phyloP scores from a whole-genome alignment of 2,888 invertebrate genomes.

The Sarcophaga variegata region DNA sequence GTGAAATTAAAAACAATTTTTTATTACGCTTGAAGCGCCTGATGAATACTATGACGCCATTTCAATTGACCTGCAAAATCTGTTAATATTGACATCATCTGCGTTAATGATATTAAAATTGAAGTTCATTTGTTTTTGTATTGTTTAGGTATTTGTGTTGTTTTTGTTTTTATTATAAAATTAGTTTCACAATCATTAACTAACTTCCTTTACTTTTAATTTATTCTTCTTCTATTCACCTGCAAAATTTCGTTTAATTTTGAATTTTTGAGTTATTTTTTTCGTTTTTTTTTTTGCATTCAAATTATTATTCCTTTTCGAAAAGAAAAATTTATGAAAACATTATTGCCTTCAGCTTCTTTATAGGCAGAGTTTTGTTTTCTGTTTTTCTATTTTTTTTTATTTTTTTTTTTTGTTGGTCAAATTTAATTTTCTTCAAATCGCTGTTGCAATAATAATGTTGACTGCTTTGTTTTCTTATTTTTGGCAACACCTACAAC shows the following conservation, averaged over 20 bases:
- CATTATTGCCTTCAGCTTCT: constrained; percentile 62
- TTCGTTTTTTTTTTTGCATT: constrained; percentile 14
- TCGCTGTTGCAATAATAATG: constrained; percentile 6
- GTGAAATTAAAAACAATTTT: constrained; percentile 63
- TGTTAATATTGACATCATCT: constrained; percentile 49
- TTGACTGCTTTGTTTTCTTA: constrained; percentile 47
- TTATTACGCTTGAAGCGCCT: neutral
- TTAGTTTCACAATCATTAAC: constrained; percentile 42
- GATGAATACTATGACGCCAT: constrained; percentile 50
- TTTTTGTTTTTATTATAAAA: neutral
- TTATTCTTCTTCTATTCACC: constrained; percentile 30
- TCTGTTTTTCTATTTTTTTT: neutral
- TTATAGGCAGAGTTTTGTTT: neutral
- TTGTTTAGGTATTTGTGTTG: neutral
- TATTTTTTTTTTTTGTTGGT: constrained; percentile 14
- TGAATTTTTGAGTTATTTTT: constrained; percentile 9
- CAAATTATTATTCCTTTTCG: constrained; percentile 13
- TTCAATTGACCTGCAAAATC: constrained; percentile 53
- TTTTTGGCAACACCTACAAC: constrained; percentile 72
- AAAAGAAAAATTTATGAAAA: constrained; percentile 49
- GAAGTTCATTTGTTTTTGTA: constrained; percentile 16
- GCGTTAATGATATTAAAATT: neutral
- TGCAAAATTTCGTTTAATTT: constrained; percentile 29
- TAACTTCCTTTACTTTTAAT: constrained; percentile 42
- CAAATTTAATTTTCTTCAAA: constrained; percentile 64